Percentiles rank a stretch among this genome's conserved stretches.
phyloP scores from a whole-genome alignment of 2,888 invertebrate species.

The Pandemis corylana region DNA sequence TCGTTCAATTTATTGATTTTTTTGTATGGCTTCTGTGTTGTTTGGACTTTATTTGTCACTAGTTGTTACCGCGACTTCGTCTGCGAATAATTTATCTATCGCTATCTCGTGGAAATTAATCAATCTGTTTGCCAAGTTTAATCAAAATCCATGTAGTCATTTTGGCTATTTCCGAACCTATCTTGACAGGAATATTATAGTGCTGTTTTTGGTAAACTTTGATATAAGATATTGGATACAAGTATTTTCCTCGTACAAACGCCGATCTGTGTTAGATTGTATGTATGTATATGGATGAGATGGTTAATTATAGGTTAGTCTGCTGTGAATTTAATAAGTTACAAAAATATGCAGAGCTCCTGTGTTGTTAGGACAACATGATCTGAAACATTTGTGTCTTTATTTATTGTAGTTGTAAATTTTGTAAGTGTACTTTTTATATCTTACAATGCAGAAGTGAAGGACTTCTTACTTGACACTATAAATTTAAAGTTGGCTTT shows the following conservation, averaged over 20 bases:
- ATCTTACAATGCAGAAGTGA: conserved; percentile 1
- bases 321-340: neutral
- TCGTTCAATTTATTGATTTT: conserved; percentile 16
- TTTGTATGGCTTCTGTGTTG: neutral
- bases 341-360: neutral
- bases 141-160: too few relatives aligned
- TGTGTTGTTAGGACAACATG: neutral
- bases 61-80: too few relatives aligned
- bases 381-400: neutral
- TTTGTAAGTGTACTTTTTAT: neutral
- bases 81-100: too few relatives aligned
- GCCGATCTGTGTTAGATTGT: too few relatives aligned
- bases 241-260: too few relatives aligned
- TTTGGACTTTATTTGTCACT: neutral
- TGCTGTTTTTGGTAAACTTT: too few relatives aligned
- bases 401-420: neutral
- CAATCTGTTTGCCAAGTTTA: too few relatives aligned
- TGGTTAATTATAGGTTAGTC: neutral
- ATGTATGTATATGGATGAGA: neutral
- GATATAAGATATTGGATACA: too few relatives aligned
- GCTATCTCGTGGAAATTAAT: too few relatives aligned
- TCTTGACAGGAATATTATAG: too few relatives aligned
- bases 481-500: conserved; percentile 26
- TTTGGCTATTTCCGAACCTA: too few relatives aligned
- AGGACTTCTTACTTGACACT: conserved; percentile 26